Conservation (phyloP, 1,140 invertebrate genomes). For the Bombus ignitus region DNA sequence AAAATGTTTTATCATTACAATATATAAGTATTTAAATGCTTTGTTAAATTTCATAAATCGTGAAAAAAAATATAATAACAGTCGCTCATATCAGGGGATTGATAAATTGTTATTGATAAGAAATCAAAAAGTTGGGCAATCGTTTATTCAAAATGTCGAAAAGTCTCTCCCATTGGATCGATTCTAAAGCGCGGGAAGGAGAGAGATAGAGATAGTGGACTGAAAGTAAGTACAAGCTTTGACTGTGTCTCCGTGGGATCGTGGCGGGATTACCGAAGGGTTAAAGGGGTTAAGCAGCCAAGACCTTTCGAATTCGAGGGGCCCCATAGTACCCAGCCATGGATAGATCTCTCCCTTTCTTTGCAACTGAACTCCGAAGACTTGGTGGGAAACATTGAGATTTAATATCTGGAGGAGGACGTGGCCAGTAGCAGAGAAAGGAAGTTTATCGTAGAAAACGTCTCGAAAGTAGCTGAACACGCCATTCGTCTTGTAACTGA, state of each 20-base stretch:
- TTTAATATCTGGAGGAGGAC: constrained; percentile 56
- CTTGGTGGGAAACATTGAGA: constrained; percentile 44
- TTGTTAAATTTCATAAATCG: no score
- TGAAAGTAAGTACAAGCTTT: constrained; percentile 15
- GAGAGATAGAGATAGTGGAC: not conserved
- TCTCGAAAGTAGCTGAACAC: not conserved
- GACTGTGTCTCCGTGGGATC: constrained; percentile 34
- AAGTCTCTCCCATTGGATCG: not conserved
- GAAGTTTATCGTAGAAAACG: constrained; percentile 61
- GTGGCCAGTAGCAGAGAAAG: constrained; percentile 52
- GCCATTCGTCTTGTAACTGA: constrained; percentile 44
- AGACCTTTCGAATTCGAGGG: constrained; percentile 44
- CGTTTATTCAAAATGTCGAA: no score
- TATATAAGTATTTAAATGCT: not conserved
- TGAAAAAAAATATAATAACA: not conserved
- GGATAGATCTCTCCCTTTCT: not conserved
- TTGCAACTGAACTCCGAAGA: not conserved
- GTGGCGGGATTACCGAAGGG: constrained; percentile 29
- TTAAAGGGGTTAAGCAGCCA: constrained; percentile 35
- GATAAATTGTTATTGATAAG: not conserved
- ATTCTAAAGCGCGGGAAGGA: not conserved
- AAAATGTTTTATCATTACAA: no score
- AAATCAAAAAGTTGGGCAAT: not conserved
- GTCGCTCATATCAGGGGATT: no score
- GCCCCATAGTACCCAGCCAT: not conserved